Percentiles rank a stretch among this genome's conserved stretches.
These are phyloP conservation scores for Rutilus rutilus DNA, from an alignment of 2,113 vertebrate species.

Conservation along the genomic window DNA sequence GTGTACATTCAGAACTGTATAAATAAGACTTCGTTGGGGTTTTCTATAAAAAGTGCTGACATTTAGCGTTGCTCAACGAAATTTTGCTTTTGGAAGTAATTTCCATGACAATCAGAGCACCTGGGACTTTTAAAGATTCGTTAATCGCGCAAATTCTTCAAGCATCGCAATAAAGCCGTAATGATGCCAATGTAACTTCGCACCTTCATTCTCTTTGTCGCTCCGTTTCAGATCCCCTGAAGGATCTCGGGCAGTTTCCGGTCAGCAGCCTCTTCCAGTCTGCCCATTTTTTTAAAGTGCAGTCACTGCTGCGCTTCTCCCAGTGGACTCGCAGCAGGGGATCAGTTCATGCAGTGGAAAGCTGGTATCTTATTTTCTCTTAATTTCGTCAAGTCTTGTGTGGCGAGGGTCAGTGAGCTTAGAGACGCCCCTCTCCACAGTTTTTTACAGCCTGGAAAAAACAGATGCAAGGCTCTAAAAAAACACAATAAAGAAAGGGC, in stretches of 20 bases:
- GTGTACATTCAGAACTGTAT: background rate
- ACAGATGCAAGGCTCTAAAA: conserved; percentile 65
- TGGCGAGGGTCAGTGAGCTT: conserved; percentile 66
- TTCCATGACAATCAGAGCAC: too few relatives aligned
- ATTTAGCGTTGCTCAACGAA: too few relatives aligned
- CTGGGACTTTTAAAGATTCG: too few relatives aligned
- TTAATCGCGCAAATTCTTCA: background rate
- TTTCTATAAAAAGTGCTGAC: too few relatives aligned
- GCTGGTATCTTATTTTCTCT: conserved; percentile 64
- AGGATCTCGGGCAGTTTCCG: background rate
- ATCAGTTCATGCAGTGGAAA: conserved; percentile 73
- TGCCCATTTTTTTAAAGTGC: conserved; percentile 60
- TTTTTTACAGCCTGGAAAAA: conserved; percentile 62
- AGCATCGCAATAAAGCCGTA: background rate
- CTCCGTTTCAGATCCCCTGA: background rate
- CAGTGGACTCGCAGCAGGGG: conserved; percentile 61
- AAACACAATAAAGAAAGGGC: conserved; percentile 60
- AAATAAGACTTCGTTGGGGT: background rate
- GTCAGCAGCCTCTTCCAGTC: conserved; percentile 56
- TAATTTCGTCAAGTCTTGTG: conserved; percentile 57
- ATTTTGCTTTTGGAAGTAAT: too few relatives aligned
- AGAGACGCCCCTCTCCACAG: conserved; percentile 62
- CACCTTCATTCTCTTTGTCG: background rate
- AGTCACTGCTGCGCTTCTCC: conserved; percentile 66
- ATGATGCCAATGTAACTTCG: background rate